These are phyloP conservation scores for Lithophane ornitopus DNA, from an alignment of 2,888 invertebrate genomes.

Conservation along the genomic window DNA sequence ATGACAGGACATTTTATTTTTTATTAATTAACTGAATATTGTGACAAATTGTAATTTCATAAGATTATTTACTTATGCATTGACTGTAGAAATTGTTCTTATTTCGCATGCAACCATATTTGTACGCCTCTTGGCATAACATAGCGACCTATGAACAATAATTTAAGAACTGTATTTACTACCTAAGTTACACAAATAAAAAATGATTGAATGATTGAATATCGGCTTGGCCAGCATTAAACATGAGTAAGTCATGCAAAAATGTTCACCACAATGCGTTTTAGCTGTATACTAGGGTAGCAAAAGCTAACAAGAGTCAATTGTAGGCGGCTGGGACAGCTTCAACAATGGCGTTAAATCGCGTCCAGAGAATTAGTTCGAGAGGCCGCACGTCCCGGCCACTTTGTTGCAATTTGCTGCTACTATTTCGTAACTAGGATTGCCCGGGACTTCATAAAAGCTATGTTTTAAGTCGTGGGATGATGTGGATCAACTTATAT, in stretches of 20 bases:
- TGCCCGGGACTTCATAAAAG: conserved; percentile 46
- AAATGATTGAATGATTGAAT: too few species aligned
- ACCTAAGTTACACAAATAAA: too few species aligned
- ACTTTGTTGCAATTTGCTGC: conserved; percentile 82
- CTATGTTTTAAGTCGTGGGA: conserved; percentile 25
- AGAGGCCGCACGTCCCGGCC: conserved; percentile 73
- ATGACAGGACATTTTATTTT: too few species aligned
- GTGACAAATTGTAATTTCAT: too few species aligned
- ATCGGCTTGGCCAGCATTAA: neutral
- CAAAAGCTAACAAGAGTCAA: conserved; percentile 74
- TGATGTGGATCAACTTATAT: conserved; percentile 22
- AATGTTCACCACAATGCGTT: conserved; percentile 36
- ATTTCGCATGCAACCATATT: too few species aligned
- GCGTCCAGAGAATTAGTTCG: conserved; percentile 78
- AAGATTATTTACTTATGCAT: too few species aligned
- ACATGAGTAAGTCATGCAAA: conserved; percentile 7
- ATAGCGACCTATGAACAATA: too few species aligned
- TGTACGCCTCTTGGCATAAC: too few species aligned
- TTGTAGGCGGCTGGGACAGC: conserved; percentile 69
- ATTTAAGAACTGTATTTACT: too few species aligned
- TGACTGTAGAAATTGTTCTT: too few species aligned
- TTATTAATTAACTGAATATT: too few species aligned
- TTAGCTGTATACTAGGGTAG: conserved; percentile 62
- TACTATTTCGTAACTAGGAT: conserved; percentile 69
- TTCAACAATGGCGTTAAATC: conserved; percentile 78